A percentile compares a stretch with the other conserved stretches of the same genome.
phyloP scores from a whole-genome alignment of 2,113 vertebrate species.

The Grus americana region DNA sequence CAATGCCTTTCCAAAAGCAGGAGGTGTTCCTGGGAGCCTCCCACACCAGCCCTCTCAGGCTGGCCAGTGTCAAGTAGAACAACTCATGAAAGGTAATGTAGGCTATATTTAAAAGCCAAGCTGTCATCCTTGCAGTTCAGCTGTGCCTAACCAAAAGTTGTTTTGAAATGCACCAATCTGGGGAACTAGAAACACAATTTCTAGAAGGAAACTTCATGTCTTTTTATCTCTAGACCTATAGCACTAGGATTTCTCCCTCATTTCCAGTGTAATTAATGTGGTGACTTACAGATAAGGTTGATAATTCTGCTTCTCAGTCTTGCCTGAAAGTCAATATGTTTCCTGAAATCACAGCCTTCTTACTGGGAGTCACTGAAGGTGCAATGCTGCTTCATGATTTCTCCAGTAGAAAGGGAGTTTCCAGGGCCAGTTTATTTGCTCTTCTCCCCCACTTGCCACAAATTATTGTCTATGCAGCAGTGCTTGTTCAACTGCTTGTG shows the following conservation, averaged over 20 bases:
- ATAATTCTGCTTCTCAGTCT: background rate
- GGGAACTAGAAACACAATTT: background rate
- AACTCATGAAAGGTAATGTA: background rate
- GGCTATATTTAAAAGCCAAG: background rate
- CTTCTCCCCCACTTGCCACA: background rate
- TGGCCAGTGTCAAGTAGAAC: background rate
- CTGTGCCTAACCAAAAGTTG: background rate
- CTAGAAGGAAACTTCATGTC: background rate
- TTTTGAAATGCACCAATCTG: background rate
- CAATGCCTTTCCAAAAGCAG: background rate
- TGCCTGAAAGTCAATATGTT: background rate
- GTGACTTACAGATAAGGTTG: background rate
- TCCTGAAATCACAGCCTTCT: background rate
- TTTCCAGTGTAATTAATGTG: background rate
- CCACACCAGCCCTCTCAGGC: background rate
- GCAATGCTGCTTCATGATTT: background rate
- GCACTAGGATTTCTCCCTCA: background rate
- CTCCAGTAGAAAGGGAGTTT: background rate
- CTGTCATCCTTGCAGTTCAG: background rate
- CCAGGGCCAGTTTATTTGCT: background rate
- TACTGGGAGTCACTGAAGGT: background rate
- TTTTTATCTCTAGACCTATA: background rate
- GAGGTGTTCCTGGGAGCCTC: background rate
- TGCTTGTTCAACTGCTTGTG: background rate
- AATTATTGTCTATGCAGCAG: background rate